A percentile compares a stretch with the other conserved stretches of the same genome.
Conservation (phyloP, 2,888 invertebrate genomes). For the Orthosia gracilis region DNA sequence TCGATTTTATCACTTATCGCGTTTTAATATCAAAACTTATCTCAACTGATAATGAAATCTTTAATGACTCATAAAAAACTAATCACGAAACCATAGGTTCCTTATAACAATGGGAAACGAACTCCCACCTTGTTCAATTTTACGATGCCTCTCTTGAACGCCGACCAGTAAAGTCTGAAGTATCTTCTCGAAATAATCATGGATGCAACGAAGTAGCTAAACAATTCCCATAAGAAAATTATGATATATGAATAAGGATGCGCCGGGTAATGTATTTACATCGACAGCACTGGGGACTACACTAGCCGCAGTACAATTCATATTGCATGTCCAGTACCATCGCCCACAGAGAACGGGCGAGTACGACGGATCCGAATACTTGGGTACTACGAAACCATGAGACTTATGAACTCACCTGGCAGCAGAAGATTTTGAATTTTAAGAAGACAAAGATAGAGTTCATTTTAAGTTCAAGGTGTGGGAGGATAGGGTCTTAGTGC, state of each 20-base stretch:
- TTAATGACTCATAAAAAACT: constrained; percentile 43
- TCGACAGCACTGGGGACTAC: constrained; percentile 69
- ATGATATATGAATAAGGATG: constrained; percentile 69
- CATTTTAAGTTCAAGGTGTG: neutral
- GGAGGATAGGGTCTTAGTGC: neutral
- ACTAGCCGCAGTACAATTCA: constrained; percentile 83
- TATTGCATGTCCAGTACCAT: constrained; percentile 86
- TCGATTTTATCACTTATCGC: neutral
- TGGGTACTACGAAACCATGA: constrained; percentile 19
- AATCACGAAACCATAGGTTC: constrained; percentile 19
- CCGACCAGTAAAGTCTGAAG: constrained; percentile 31
- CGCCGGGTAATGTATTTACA: constrained; percentile 52
- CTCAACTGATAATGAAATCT: constrained; percentile 15
- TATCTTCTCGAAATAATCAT: constrained; percentile 51
- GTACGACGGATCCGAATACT: constrained; percentile 77
- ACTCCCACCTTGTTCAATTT: constrained; percentile 42
- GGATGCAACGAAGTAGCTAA: constrained; percentile 58
- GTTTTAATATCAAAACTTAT: constrained; percentile 19
- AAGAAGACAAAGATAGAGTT: neutral
- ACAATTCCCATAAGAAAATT: constrained; percentile 67
- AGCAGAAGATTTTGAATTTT: constrained; percentile 44
- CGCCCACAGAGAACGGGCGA: constrained; percentile 84
- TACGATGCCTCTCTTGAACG: constrained; percentile 34
- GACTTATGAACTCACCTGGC: constrained; percentile 3
- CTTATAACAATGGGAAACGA: constrained; percentile 29